These are phyloP conservation scores for Brachyopa scutellaris DNA, from an alignment of 2,888 invertebrate genomes.

Conservation along the genomic window DNA sequence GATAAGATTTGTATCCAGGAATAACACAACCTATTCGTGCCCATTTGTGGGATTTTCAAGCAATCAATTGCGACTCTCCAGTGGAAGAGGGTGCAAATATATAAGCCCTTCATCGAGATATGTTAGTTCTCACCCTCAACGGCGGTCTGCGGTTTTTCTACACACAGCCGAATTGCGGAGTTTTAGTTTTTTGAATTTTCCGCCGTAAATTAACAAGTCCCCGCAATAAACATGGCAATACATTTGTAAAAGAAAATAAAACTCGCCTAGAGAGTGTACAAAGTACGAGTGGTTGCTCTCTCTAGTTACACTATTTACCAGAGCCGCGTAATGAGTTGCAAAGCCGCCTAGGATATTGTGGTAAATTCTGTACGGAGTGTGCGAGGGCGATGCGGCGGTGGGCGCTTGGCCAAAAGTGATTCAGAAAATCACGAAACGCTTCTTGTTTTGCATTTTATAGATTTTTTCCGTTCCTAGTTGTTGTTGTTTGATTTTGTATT, in stretches of 20 bases:
- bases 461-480: conserved; percentile 42
- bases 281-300: too few relatives aligned
- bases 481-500: conserved; percentile 30
- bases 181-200: conserved; percentile 37
- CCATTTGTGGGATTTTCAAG: conserved; percentile 52
- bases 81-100: conserved; percentile 44
- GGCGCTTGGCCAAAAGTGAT: conserved; percentile 59
- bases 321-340: conserved; percentile 63
- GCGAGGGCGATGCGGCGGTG: conserved; percentile 13
- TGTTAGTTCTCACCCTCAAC: conserved; percentile 40
- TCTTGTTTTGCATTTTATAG: conserved; percentile 69
- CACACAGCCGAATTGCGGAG: conserved; percentile 26
- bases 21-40: conserved; percentile 55
- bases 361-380: conserved; percentile 29
- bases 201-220: conserved; percentile 60
- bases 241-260: conserved; percentile 42
- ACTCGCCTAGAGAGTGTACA: too few relatives aligned
- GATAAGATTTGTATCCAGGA: conserved; percentile 61
- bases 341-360: conserved; percentile 63
- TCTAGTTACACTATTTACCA: too few relatives aligned
- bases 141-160: conserved; percentile 59
- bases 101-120: conserved; percentile 20
- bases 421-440: conserved; percentile 68
- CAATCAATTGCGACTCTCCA: conserved; percentile 40
- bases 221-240: conserved; percentile 67